Conservation (phyloP, 2,113 vertebrate genomes). For the Esox niger region DNA sequence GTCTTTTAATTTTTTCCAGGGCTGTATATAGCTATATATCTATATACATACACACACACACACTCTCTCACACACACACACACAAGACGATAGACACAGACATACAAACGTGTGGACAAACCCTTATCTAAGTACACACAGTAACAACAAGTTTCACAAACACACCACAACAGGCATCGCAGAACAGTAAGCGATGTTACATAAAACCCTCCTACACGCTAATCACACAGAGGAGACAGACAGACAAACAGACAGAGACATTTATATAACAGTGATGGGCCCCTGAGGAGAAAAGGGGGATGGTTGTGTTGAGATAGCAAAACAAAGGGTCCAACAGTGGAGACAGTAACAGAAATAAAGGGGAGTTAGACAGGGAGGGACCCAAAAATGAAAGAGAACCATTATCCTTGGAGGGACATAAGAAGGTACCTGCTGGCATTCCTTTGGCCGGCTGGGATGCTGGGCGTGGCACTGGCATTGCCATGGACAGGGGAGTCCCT, state of each 20-base stretch:
- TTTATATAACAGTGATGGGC: neutral
- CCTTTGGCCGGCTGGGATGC: constrained; percentile 81
- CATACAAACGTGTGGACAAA: too few species aligned
- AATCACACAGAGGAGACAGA: constrained; percentile 1
- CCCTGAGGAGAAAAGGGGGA: neutral
- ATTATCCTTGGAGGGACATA: neutral
- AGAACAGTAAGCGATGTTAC: constrained; percentile 35
- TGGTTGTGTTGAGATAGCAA: neutral
- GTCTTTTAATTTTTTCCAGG: too few species aligned
- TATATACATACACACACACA: too few species aligned
- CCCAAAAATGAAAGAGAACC: neutral
- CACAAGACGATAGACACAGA: neutral
- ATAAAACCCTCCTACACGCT: constrained; percentile 45
- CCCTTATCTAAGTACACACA: too few species aligned
- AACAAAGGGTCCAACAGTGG: too few species aligned
- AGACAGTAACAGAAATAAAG: neutral
- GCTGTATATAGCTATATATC: too few species aligned
- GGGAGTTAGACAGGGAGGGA: neutral
- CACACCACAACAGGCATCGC: constrained; percentile 1
- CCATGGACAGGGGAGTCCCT: constrained; percentile 89
- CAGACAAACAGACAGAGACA: constrained; percentile 3
- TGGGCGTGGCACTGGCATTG: constrained; percentile 68
- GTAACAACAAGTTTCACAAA: too few species aligned
- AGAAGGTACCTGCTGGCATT: constrained; percentile 80
- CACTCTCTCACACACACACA: neutral